Conservation (phyloP, 2,888 invertebrate species). For the Caradrina kadenii region DNA sequence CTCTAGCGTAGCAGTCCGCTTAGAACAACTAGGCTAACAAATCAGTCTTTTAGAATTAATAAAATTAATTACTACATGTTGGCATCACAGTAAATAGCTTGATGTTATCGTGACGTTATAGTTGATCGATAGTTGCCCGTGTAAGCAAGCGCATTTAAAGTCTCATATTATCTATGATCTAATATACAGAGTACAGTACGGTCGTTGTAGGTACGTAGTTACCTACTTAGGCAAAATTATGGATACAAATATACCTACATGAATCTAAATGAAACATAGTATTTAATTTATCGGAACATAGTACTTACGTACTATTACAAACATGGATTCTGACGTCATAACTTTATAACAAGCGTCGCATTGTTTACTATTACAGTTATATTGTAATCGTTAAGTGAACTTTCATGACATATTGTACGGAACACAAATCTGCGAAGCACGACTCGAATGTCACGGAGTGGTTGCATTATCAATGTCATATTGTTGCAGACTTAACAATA, state of each 20-base stretch:
- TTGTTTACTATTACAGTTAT: conserved; percentile 53
- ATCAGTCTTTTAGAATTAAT: too few relatives aligned
- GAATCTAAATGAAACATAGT: conserved; percentile 4
- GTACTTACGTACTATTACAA: conserved; percentile 35
- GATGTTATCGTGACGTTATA: neutral
- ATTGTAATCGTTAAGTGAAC: conserved; percentile 54
- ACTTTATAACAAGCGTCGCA: conserved; percentile 16
- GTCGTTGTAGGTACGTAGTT: too few relatives aligned
- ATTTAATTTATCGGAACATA: conserved; percentile 9
- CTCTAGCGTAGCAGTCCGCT: too few relatives aligned
- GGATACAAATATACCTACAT: conserved; percentile 13
- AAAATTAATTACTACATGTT: too few relatives aligned
- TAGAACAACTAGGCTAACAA: too few relatives aligned
- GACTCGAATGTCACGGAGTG: conserved; percentile 15
- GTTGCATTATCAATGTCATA: neutral
- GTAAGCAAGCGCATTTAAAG: neutral
- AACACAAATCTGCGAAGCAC: conserved; percentile 34
- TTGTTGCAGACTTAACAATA: neutral
- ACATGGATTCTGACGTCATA: conserved; percentile 32
- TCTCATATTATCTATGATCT: neutral
- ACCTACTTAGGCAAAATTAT: conserved; percentile 10
- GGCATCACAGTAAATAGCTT: too few relatives aligned
- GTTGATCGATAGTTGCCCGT: neutral
- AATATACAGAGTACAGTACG: too few relatives aligned
- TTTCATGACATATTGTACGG: conserved; percentile 45